Conservation (phyloP, 2,888 invertebrate genomes). For the Ectemnius cavifrons region DNA sequence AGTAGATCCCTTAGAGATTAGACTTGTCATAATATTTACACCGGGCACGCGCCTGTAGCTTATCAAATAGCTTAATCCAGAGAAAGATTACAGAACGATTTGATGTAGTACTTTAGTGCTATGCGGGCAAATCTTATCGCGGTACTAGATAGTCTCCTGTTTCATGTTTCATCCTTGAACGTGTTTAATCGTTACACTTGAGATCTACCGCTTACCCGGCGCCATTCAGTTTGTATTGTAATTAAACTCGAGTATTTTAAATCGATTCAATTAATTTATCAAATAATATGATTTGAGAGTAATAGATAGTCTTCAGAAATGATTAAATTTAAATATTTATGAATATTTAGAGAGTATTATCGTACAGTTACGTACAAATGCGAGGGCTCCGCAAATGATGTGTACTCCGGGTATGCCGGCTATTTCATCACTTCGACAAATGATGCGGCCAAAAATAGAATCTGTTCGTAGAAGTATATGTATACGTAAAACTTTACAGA, state of each 20-base stretch:
- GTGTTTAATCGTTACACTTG: neutral
- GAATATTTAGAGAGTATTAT: too few relatives aligned
- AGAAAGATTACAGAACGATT: constrained; percentile 8
- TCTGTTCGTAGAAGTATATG: constrained; percentile 24
- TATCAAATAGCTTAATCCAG: neutral
- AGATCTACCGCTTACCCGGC: too few relatives aligned
- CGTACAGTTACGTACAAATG: neutral
- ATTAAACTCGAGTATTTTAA: too few relatives aligned
- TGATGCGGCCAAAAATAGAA: constrained; percentile 55
- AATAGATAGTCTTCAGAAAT: too few relatives aligned
- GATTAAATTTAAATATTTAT: too few relatives aligned
- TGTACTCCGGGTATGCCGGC: constrained; percentile 8
- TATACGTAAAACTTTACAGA: constrained; percentile 38
- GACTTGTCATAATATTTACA: too few relatives aligned
- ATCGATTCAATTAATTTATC: too few relatives aligned
- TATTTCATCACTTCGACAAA: constrained; percentile 13
- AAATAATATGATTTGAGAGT: too few relatives aligned
- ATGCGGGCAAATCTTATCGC: constrained; percentile 23
- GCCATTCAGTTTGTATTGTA: too few relatives aligned
- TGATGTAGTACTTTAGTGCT: neutral
- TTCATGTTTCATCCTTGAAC: neutral
- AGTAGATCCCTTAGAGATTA: too few relatives aligned
- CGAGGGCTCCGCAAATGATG: neutral
- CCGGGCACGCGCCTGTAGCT: too few relatives aligned
- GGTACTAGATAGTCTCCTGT: constrained; percentile 9